A percentile compares a stretch with the other conserved stretches of the same genome.
Evolutionary conservation across 2,797 vertebrate species (phyloP).

Genomic region (Mastacembelus armatus): DNA sequence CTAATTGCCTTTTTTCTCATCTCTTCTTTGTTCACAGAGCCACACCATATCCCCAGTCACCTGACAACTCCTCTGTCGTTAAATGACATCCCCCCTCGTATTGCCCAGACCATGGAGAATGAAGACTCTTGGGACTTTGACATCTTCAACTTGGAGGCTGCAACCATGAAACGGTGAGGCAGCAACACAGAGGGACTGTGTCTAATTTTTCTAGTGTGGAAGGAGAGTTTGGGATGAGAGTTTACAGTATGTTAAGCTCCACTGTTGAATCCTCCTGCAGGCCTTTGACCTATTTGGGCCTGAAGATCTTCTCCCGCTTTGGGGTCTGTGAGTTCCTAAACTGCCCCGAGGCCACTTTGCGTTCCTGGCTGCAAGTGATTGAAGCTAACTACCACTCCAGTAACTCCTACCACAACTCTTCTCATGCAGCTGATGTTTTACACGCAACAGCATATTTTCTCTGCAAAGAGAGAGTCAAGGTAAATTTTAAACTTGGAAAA

Average conservation of each 20-base stretch:
- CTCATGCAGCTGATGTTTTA: constrained; percentile 94
- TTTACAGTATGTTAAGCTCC: constrained; percentile 27
- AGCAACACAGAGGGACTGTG: not conserved
- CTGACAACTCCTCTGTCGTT: constrained; percentile 87
- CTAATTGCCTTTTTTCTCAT: constrained; percentile 7
- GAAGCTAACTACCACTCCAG: constrained; percentile 95
- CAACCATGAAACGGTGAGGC: constrained; percentile 92
- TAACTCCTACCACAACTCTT: constrained; percentile 99
- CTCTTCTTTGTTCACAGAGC: constrained; percentile 77
- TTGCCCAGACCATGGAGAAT: constrained; percentile 93
- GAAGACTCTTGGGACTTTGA: constrained; percentile 97
- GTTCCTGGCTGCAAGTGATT: constrained; percentile 94
- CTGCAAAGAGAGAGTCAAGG: constrained; percentile 94
- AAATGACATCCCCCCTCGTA: constrained; percentile 90
- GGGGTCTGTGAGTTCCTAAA: constrained; percentile 94
- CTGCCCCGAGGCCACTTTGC: constrained; percentile 92
- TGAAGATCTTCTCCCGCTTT: constrained; percentile 95
- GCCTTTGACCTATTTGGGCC: constrained; percentile 93
- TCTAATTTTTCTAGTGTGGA: not conserved
- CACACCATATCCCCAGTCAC: constrained; percentile 86
- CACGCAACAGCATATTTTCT: constrained; percentile 98
- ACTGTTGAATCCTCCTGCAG: constrained; percentile 71
- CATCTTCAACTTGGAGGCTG: constrained; percentile 94
- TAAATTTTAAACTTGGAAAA: constrained; percentile 60
- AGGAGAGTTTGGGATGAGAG: not conserved